Evolutionary conservation across 2,888 invertebrate species (phyloP), one percentile per base, ranked within the genome.

Genomic region (Pandemis corylana): DNA sequence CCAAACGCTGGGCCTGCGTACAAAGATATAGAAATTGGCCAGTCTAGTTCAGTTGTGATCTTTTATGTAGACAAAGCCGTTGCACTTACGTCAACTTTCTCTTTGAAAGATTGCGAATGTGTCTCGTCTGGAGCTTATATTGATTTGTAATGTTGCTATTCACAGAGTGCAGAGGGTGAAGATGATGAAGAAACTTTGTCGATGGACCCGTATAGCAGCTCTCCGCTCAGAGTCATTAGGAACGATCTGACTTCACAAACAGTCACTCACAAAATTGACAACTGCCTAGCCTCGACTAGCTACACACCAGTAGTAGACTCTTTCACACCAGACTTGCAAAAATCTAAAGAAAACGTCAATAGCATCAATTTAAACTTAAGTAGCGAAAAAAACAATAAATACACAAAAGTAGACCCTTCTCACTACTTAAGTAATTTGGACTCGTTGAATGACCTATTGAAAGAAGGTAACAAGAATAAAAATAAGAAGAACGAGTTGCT

Each of bases 171-270:
- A 13, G 95, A 95, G 83, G 94, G 93, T 20, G 96, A 96, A 80
- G 96, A 96, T 75, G 95, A 96, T 77, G 95, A 95, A 81, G 94
- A 95, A 72, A 95, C 96, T 0, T 82, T 95, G 13, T 95, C 95
- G 59, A 90, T 89, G 20, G 95, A 95, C 69, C 91, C 94, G 0
- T 70, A 67, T 63, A 93, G 91, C 78, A 87, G 83, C 80, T 90
- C 91, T 0, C 90, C 92, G 66, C 90, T 89, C 77, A 87, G 78
- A 76, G 79, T 90, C 71, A 92, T 91, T 67, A 88, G 83, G 71
- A 93, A 92, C 78, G 92, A 93, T 73, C 86, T 93, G 70, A 89
- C 89, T 46, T 87, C 89, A 7, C 85, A 83, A n/a, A 77, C 83
- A 1, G 78, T 76, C 51, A 76, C 84, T 5, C 75, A 81, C 42